phyloP scores from a whole-genome alignment of 2,888 invertebrate genomes.

The Epinotia nisella region DNA sequence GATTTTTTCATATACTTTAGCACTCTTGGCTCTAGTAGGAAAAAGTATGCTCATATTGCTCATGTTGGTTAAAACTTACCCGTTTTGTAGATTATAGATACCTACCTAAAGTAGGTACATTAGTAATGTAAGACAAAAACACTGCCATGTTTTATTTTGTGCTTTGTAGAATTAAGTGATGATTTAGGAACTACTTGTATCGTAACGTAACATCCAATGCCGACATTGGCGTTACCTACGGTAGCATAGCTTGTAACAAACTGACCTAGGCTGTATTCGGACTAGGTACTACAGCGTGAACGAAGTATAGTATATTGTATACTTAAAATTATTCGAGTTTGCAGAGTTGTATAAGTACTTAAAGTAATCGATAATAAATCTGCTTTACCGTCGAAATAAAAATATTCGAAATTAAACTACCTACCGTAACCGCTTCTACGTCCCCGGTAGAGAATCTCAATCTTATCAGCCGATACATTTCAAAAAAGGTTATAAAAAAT shows the following conservation, averaged over 20 bases:
- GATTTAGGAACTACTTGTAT: not conserved
- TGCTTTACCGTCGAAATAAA: too few species aligned
- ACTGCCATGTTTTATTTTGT: not conserved
- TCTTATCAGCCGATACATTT: too few species aligned
- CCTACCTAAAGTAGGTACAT: not conserved
- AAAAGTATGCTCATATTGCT: not conserved
- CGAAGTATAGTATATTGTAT: not conserved
- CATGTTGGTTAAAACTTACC: not conserved
- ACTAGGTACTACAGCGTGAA: not conserved
- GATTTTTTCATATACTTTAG: too few species aligned
- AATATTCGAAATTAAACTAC: too few species aligned
- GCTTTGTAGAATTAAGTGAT: not conserved
- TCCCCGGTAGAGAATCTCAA: too few species aligned
- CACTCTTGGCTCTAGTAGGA: not conserved
- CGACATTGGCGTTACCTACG: not conserved
- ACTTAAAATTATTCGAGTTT: too few species aligned
- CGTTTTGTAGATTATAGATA: not conserved
- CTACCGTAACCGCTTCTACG: not conserved
- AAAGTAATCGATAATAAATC: too few species aligned
- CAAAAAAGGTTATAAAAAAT: too few species aligned
- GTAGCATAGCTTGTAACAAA: too few species aligned
- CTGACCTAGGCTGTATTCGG: not conserved
- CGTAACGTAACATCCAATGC: not conserved
- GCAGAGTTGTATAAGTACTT: too few species aligned
- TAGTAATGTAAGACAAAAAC: conserved; percentile 1